Evolutionary conservation across 2,113 vertebrate genomes (phyloP).

Genomic region (Mandrillus leucophaeus): DNA sequence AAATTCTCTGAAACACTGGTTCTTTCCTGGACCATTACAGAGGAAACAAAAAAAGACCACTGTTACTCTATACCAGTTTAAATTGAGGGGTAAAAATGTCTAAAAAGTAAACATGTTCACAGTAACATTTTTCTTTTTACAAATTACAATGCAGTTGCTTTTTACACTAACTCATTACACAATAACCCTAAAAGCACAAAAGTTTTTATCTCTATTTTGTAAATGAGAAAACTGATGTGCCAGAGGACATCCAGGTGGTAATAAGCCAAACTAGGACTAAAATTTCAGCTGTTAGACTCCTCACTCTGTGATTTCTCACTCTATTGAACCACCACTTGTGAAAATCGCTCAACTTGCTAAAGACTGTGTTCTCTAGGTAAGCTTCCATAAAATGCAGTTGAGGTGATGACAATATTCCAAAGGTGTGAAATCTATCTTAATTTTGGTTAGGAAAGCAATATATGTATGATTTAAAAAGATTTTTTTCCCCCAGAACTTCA

Average conservation of each 20-base stretch:
- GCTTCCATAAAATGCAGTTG: neutral
- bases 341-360: constrained; percentile 12
- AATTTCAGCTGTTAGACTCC: neutral
- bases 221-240: constrained; percentile 19
- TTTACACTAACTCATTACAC: constrained; percentile 18
- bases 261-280: neutral
- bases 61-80: neutral
- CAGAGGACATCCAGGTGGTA: neutral
- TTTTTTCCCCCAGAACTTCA: neutral
- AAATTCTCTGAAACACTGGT: neutral
- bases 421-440: constrained; percentile 34
- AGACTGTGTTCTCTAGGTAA: neutral
- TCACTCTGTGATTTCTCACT: neutral
- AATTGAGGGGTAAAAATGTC: neutral
- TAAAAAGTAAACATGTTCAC: neutral
- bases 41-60: neutral
- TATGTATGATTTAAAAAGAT: constrained; percentile 15
- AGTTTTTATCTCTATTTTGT: constrained; percentile 23
- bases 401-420: neutral
- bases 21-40: neutral
- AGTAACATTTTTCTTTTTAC: constrained; percentile 6
- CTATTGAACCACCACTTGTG: constrained; percentile 11
- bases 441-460: constrained; percentile 46
- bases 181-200: neutral
- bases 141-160: constrained; percentile 1